These are phyloP conservation scores for Campopleginae sp. DNA, from an alignment of 2,888 invertebrate species.

Conservation along the genomic window DNA sequence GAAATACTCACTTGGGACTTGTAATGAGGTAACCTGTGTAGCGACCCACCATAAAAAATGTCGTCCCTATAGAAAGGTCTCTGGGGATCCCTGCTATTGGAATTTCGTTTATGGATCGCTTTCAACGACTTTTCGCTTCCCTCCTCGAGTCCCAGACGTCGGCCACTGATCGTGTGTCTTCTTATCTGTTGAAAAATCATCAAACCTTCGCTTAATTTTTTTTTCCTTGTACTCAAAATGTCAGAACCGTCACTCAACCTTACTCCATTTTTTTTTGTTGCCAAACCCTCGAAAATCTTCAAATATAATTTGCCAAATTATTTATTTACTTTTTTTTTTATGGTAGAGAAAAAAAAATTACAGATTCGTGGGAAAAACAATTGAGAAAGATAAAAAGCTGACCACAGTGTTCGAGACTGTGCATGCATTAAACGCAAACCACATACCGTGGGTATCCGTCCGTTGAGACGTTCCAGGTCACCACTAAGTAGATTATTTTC, in stretches of 20 bases:
- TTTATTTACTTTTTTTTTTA: neutral
- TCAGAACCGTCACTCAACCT: neutral
- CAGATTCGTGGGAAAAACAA: neutral
- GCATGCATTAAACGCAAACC: neutral
- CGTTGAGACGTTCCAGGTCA: slow-evolving; percentile 80
- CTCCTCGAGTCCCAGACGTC: slow-evolving; percentile 84
- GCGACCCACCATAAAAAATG: slow-evolving; percentile 95
- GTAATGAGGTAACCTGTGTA: slow-evolving; percentile 94
- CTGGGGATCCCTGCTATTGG: slow-evolving; percentile 85
- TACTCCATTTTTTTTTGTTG: neutral
- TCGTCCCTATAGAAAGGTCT: slow-evolving; percentile 95
- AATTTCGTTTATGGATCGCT: slow-evolving; percentile 77
- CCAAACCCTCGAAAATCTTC: neutral
- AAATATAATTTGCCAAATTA: neutral
- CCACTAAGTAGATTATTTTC: slow-evolving; percentile 82
- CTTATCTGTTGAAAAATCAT: slow-evolving; percentile 77
- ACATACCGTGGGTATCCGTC: slow-evolving; percentile 80
- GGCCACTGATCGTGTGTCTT: slow-evolving; percentile 86
- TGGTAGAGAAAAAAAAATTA: neutral
- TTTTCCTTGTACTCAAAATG: neutral
- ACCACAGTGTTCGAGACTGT: neutral
- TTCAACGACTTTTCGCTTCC: slow-evolving; percentile 80
- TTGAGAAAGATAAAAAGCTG: neutral
- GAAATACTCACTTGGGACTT: slow-evolving; percentile 86
- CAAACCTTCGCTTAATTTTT: neutral